A percentile compares a stretch with the other conserved stretches of the same genome.
Conservation (phyloP, 2,113 vertebrate species). For the Leptobrachium ailaonicum region DNA sequence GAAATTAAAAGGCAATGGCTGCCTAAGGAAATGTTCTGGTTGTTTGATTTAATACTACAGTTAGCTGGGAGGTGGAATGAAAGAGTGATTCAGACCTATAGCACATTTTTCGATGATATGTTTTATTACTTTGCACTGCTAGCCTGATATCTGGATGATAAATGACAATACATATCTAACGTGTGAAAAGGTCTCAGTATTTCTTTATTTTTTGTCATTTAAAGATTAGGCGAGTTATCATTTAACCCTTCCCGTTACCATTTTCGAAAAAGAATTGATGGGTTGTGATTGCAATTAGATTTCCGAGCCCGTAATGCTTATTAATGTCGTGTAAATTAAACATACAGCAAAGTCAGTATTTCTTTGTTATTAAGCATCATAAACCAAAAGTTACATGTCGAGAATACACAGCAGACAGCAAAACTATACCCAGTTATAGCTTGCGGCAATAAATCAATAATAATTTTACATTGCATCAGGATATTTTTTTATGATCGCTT, state of each 20-base stretch:
- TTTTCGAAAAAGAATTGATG: no score
- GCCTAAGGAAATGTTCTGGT: constrained; percentile 99
- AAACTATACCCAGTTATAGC: no score
- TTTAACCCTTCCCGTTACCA: constrained; percentile 70
- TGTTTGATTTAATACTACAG: constrained; percentile 99
- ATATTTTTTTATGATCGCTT: no score
- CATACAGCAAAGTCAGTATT: no score
- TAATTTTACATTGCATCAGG: no score
- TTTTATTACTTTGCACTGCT: constrained; percentile 99
- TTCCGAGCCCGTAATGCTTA: no score
- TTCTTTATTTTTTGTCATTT: constrained; percentile 86
- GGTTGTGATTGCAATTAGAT: no score
- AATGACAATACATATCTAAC: constrained; percentile 92
- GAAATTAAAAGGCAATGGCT: constrained; percentile 99
- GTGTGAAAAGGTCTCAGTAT: constrained; percentile 84
- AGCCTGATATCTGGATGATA: constrained; percentile 97
- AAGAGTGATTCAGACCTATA: constrained; percentile 99
- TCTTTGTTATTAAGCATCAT: no score
- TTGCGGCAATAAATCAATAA: no score
- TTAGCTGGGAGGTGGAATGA: constrained; percentile 98
- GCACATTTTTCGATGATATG: constrained; percentile 98
- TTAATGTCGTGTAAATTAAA: no score
- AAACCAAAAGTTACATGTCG: no score
- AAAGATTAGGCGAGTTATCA: constrained; percentile 83
- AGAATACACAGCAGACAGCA: no score